phyloP scores from a whole-genome alignment of 2,113 vertebrate species.

The Heterochromis multidens region DNA sequence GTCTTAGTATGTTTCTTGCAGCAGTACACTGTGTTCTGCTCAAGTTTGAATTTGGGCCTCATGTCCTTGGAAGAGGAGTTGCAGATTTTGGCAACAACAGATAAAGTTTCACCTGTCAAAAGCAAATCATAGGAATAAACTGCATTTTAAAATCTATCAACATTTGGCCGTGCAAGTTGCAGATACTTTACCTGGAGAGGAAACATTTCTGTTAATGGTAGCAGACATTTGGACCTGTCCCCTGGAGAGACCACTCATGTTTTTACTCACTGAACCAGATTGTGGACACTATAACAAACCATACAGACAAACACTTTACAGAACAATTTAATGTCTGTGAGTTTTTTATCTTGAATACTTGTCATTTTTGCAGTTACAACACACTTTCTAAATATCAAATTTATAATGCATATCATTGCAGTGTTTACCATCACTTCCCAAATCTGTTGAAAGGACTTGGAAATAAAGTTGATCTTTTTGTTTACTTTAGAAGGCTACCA shows the following conservation, averaged over 20 bases:
- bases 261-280: slow-evolving; percentile 40
- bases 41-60: slow-evolving; percentile 54
- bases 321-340: too few relatives aligned
- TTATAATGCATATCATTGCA: not conserved
- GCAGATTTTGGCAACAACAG: slow-evolving; percentile 30
- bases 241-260: slow-evolving; percentile 52
- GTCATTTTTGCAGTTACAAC: too few relatives aligned
- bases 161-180: not conserved
- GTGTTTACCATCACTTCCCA: not conserved
- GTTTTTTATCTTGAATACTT: too few relatives aligned
- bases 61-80: slow-evolving; percentile 60
- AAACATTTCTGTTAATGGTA: slow-evolving; percentile 34
- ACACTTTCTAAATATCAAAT: not conserved
- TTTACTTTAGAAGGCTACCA: fast-evolving
- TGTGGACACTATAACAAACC: slow-evolving; percentile 40
- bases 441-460: not conserved
- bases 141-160: fast-evolving
- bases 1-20: not conserved
- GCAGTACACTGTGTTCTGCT: slow-evolving; percentile 29
- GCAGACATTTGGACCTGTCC: slow-evolving; percentile 42
- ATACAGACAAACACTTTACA: not conserved
- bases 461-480: not conserved
- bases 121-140: not conserved
- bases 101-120: slow-evolving; percentile 61
- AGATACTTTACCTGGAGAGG: slow-evolving; percentile 57